phyloP scores from a whole-genome alignment of 2,888 invertebrate genomes.

The Trimorus sp. region DNA sequence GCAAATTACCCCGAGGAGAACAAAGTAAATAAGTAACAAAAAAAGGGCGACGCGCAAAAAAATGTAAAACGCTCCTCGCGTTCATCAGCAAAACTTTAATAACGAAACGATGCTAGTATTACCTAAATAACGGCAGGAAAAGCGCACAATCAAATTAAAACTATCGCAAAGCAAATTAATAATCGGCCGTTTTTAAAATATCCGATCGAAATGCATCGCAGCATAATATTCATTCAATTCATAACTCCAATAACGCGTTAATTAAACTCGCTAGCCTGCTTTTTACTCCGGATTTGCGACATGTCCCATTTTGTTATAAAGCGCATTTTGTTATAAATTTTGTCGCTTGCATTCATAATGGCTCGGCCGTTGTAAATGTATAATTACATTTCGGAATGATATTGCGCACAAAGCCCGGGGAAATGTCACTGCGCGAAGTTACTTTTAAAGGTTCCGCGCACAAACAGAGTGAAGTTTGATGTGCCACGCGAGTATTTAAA shows the following conservation, averaged over 20 bases:
- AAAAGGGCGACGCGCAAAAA: no score
- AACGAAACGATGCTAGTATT: no score
- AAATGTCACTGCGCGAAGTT: not conserved
- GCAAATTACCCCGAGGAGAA: no score
- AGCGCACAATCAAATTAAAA: no score
- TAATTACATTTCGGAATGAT: constrained; percentile 20
- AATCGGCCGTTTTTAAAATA: no score
- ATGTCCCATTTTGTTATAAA: not conserved
- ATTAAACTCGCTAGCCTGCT: not conserved
- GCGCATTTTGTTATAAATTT: constrained; percentile 5
- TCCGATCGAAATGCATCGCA: no score
- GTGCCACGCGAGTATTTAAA: not conserved
- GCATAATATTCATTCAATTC: not conserved
- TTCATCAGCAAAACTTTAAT: no score
- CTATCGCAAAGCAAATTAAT: no score
- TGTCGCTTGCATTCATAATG: not conserved
- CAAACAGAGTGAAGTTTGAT: constrained; percentile 6
- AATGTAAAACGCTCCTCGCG: no score
- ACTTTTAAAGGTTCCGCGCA: not conserved
- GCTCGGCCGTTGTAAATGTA: not conserved
- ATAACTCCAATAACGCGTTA: constrained; percentile 8
- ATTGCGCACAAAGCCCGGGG: constrained; percentile 8
- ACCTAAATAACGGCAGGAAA: no score
- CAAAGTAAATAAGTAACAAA: no score
- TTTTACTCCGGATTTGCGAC: not conserved